These are phyloP conservation scores for Sanderia malayensis DNA, from an alignment of 30 jellyfish, hydroid and myxozoan species.

Conservation along the genomic window DNA sequence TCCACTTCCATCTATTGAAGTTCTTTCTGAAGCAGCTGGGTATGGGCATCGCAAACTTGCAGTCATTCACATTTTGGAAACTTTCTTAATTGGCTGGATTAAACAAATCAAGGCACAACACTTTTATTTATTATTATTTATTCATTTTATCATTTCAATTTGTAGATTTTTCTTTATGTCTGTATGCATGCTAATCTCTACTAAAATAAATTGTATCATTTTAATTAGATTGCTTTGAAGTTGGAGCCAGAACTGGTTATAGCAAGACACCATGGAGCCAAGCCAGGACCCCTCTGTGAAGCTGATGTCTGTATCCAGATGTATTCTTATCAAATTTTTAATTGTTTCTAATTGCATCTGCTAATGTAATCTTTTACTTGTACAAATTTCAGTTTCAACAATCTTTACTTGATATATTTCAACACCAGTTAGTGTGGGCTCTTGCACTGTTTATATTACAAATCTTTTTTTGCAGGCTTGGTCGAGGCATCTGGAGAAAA, in stretches of 20 bases:
- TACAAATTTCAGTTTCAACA: too few species aligned
- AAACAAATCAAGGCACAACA: constrained; percentile 83
- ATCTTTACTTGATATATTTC: too few species aligned
- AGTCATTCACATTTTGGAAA: constrained; percentile 75
- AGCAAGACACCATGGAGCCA: constrained; percentile 59
- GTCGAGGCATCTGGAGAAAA: constrained; percentile 56
- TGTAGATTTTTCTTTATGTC: too few species aligned
- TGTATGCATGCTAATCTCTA: too few species aligned
- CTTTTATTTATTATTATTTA: too few species aligned
- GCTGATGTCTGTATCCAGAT: constrained; percentile 63
- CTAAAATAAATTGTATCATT: too few species aligned
- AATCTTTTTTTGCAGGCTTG: constrained; percentile 42
- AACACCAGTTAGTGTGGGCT: not conserved
- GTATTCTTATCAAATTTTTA: too few species aligned
- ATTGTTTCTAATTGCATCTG: too few species aligned
- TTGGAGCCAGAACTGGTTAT: constrained; percentile 56
- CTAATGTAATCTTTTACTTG: too few species aligned
- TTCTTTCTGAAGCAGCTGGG: constrained; percentile 68
- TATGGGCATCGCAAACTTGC: constrained; percentile 64
- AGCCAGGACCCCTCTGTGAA: constrained; percentile 73
- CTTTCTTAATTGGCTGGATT: constrained; percentile 82
- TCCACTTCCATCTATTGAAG: constrained; percentile 83
- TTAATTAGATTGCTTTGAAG: constrained; percentile 60
- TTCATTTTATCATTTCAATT: too few species aligned
- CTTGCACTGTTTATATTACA: not conserved